phyloP scores from a whole-genome alignment of 2,113 vertebrate genomes.

The Tichodroma muraria region DNA sequence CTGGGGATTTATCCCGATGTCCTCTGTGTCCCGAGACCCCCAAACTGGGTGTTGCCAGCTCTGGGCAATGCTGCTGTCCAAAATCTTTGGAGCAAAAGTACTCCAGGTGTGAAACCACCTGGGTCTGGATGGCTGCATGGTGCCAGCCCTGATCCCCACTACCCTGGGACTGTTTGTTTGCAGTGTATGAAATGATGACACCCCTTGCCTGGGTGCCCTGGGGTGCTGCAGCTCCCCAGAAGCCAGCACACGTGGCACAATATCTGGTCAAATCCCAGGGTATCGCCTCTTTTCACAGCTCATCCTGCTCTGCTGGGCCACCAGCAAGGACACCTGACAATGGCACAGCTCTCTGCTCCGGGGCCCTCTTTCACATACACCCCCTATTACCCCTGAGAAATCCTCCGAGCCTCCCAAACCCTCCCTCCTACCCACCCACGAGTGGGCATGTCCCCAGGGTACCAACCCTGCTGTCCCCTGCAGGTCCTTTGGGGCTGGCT shows the following conservation, averaged over 20 bases:
- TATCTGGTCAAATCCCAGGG: not conserved
- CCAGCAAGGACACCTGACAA: not conserved
- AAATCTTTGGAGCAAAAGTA: not conserved
- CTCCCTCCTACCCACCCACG: not conserved
- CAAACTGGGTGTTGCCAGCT: fast-evolving
- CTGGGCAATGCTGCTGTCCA: not conserved
- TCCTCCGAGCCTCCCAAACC: not conserved
- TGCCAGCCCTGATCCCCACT: not conserved
- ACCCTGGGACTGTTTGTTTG: not conserved
- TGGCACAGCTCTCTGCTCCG: not conserved
- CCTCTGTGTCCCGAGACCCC: not conserved
- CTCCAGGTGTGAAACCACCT: not conserved
- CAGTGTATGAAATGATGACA: not conserved
- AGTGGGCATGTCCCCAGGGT: not conserved
- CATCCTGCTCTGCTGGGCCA: not conserved
- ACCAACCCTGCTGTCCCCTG: not conserved
- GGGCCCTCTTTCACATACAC: not conserved
- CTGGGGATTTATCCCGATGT: not conserved
- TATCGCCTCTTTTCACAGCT: fast-evolving
- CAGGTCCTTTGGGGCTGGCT: not conserved
- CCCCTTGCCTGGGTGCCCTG: not conserved
- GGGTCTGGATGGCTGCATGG: not conserved
- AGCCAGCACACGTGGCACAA: not conserved
- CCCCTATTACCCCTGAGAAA: not conserved
- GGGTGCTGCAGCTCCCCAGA: not conserved